Percentiles rank a stretch among this genome's conserved stretches.
Conservation (phyloP, 2,888 invertebrate genomes). For the Augiades crinisus region DNA sequence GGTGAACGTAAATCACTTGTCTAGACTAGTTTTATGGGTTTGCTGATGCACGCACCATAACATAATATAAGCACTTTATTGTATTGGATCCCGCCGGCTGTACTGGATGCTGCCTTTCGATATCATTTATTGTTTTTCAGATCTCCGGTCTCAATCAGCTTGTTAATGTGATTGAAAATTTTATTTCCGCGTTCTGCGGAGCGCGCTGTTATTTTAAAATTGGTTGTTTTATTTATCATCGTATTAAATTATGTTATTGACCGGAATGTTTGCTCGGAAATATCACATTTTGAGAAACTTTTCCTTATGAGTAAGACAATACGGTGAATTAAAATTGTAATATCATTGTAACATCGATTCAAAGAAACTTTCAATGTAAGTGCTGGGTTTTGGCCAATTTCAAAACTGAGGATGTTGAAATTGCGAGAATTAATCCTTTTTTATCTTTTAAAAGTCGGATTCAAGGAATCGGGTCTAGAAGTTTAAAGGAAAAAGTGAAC, state of each 20-base stretch:
- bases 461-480: too few relatives aligned
- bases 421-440: too few relatives aligned
- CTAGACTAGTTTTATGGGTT: constrained; percentile 69
- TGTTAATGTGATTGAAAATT: constrained; percentile 32
- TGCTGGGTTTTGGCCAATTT: too few relatives aligned
- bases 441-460: too few relatives aligned
- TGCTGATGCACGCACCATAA: constrained; percentile 60
- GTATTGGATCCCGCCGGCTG: constrained; percentile 43
- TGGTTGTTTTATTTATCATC: constrained; percentile 13
- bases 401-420: too few relatives aligned
- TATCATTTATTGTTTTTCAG: constrained; percentile 33
- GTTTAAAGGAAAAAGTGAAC: too few relatives aligned
- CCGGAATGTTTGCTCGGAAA: too few relatives aligned
- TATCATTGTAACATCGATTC: too few relatives aligned
- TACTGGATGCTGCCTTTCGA: constrained; percentile 33
- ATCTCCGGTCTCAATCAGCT: constrained; percentile 30
- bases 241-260: not conserved
- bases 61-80: constrained; percentile 52
- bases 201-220: constrained; percentile 1
- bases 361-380: too few relatives aligned
- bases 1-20: constrained; percentile 72
- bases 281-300: too few relatives aligned
- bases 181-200: constrained; percentile 27
- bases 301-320: too few relatives aligned
- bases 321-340: too few relatives aligned